Evolutionary conservation across 2,797 vertebrate species (phyloP).

Genomic region (Enteromius thamalakanensis): DNA sequence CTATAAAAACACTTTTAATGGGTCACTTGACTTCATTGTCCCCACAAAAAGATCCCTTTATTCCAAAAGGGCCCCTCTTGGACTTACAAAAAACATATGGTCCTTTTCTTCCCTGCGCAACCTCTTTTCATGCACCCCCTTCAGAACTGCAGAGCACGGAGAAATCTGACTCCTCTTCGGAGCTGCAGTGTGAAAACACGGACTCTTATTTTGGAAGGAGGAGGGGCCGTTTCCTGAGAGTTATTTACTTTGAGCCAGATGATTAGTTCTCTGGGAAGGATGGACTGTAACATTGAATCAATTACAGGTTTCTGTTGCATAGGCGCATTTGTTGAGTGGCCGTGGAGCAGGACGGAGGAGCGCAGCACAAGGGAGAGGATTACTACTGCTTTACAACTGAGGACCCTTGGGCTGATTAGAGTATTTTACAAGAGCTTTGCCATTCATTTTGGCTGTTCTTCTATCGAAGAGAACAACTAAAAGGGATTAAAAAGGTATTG

Average conservation of each 20-base stretch:
- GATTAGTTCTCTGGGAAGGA: slow-evolving; percentile 89
- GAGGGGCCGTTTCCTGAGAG: slow-evolving; percentile 89
- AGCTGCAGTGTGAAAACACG: slow-evolving; percentile 45
- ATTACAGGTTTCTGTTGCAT: slow-evolving; percentile 87
- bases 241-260: slow-evolving; percentile 95
- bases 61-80: slow-evolving; percentile 42
- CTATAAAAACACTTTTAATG: slow-evolving; percentile 44
- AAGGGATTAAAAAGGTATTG: slow-evolving; percentile 74
- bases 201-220: slow-evolving; percentile 89
- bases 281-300: slow-evolving; percentile 93
- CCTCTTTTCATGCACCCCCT: slow-evolving; percentile 66
- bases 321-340: slow-evolving; percentile 81
- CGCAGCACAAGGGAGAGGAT: slow-evolving; percentile 61
- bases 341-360: slow-evolving; percentile 75
- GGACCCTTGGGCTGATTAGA: slow-evolving; percentile 54
- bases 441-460: slow-evolving; percentile 55
- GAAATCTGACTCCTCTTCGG: slow-evolving; percentile 62
- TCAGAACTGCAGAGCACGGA: slow-evolving; percentile 63
- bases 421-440: slow-evolving; percentile 50
- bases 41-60: slow-evolving; percentile 29
- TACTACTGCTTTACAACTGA: slow-evolving; percentile 52
- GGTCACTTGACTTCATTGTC: slow-evolving; percentile 46
- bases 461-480: slow-evolving; percentile 66
- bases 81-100: slow-evolving; percentile 59
- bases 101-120: slow-evolving; percentile 38